These are phyloP conservation scores for Halesus radiatus DNA, from an alignment of 1,140 invertebrate genomes.

Conservation along the genomic window DNA sequence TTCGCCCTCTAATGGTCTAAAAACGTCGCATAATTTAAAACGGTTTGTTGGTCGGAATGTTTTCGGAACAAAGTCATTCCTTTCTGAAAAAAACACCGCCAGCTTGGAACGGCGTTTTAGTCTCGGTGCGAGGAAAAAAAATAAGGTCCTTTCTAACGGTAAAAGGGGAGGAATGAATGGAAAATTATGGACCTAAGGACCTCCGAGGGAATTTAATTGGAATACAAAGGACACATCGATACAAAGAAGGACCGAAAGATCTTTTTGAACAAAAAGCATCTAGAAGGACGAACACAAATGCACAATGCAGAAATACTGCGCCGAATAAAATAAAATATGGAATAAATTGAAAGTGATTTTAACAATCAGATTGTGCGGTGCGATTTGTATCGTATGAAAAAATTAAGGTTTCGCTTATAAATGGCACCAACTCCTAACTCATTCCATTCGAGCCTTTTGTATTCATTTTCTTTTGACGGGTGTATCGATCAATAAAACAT, in stretches of 20 bases:
- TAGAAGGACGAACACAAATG: not conserved
- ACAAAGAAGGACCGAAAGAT: not conserved
- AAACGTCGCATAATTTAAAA: not conserved
- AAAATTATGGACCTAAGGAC: conserved; percentile 13
- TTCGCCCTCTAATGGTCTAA: not conserved
- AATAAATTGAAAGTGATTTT: not conserved
- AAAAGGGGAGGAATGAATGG: not conserved
- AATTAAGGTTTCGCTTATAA: not conserved
- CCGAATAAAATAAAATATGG: not conserved
- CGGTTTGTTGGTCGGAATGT: not conserved
- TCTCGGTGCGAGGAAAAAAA: not conserved
- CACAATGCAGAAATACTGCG: not conserved
- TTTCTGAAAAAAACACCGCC: not conserved
- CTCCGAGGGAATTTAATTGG: not conserved
- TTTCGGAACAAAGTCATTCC: not conserved
- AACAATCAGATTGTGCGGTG: not conserved
- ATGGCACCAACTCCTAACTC: not conserved
- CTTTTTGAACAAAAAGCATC: not conserved
- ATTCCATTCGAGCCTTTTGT: too few relatives aligned
- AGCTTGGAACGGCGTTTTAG: not conserved
- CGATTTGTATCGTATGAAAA: not conserved
- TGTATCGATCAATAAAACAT: too few relatives aligned
- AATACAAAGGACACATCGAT: conserved; percentile 9
- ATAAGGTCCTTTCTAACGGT: conserved; percentile 9
- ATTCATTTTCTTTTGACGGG: too few relatives aligned